These are phyloP conservation scores for Urophycis tenuis DNA, from an alignment of 2,797 vertebrate species.

Conservation along the genomic window DNA sequence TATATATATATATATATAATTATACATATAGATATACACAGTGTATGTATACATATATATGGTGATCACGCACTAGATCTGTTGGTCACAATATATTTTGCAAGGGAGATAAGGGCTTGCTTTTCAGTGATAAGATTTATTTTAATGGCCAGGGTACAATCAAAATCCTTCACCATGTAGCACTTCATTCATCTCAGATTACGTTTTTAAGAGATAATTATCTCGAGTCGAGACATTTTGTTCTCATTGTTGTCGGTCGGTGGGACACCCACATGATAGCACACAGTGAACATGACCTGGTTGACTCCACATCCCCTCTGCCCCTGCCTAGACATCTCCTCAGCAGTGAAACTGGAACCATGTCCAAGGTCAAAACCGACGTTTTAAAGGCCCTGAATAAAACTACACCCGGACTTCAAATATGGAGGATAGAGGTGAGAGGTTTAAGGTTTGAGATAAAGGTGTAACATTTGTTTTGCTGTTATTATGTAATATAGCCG, in stretches of 20 bases:
- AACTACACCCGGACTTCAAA: conserved; percentile 77
- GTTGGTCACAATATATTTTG: neutral
- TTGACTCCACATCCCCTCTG: neutral
- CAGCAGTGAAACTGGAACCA: conserved; percentile 50
- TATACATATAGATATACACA: too few species aligned
- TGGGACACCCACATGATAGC: too few species aligned
- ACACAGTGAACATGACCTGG: neutral
- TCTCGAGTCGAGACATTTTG: too few species aligned
- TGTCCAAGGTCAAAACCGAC: conserved; percentile 69
- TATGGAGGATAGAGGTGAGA: conserved; percentile 86
- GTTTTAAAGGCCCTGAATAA: conserved; percentile 73
- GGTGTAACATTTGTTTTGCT: neutral
- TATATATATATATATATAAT: neutral
- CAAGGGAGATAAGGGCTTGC: neutral
- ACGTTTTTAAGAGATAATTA: too few species aligned
- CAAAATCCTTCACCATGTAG: neutral
- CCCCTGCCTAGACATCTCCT: conserved; percentile 27
- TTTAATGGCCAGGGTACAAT: neutral
- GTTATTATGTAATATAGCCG: neutral
- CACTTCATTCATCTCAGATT: too few species aligned
- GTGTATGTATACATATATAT: neutral
- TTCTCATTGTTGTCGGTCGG: too few species aligned
- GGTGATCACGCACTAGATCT: neutral
- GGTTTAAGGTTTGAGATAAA: neutral
- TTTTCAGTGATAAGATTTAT: neutral